Base-by-base conservation (phyloP, 2,888 invertebrate genomes). In the Agriopis aurantiaria region DNA sequence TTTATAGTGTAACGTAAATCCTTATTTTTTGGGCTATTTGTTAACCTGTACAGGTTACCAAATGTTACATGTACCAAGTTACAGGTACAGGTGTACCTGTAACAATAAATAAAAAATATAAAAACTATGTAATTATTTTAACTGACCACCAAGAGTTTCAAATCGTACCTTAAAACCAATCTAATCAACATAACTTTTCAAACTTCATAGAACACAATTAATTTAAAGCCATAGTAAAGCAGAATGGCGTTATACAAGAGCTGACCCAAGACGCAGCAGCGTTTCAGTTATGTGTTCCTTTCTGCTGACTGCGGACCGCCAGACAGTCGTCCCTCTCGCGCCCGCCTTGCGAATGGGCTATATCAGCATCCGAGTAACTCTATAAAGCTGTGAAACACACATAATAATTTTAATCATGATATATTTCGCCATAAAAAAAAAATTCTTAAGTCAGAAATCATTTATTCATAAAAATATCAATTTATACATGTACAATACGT, bases 261-360 rank as follows among this genome's bases (percentile, higher is more conserved):
- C 77, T 77, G 76, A 78, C 79, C 80, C 75, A 77, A 78, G 79
- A 80, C 79, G 82, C 82, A 82, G 81, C 82, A 78, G 80, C 83
- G 84, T 81, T 85, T 86, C 85, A 87, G 88, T 88, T 88, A 88
- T 90, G 88, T 91, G 88, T 91, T 92, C 89, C 91, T 91, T 93
- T 92, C 91, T 91, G 93, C 93, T 93, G 93, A 93, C 88, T 91
- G 85, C 84, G 89, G 88, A 88, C 86, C 88, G 87, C 86, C 88
- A 92, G 90, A 89, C 91, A 86, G 91, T 87, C 90, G 89, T 88
- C 88, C 83, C 88, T 85, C 90, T 89, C 89, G 84, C 89, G 87
- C 88, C 84, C 87, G 85, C 85, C 83, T 85, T 84, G 89, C 88
- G 91, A 91, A 89, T 88, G 84, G 88, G 85, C 90, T 86, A 86